Base-by-base conservation (phyloP, 2,888 invertebrate genomes). In the Drosophila kanekoi region DNA sequence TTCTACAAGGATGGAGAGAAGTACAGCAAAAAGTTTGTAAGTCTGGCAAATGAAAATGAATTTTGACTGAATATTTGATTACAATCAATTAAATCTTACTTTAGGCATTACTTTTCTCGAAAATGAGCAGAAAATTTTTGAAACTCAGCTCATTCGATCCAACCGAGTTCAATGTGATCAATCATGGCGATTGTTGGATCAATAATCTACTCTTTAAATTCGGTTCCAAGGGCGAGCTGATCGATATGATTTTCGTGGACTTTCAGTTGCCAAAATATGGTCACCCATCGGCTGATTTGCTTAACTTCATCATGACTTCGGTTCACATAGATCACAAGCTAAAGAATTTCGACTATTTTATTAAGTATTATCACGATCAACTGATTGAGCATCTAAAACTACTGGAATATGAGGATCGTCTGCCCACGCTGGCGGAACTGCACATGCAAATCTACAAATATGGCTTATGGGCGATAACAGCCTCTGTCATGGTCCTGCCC, bases 151-250 rank as follows among this genome's bases (percentile, higher is more conserved):
- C 53, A 9, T 41, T 57, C 3, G 77, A 90, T 72, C 79, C 77
- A 0, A 44, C 35, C 5, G 86, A 87, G 3, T 91, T 91, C 13
- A 89, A 85, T 79, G 91, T 90, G 0, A 69, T 92, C 0, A 89
- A 86, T 64, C 91, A 92, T 62, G 91, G 92, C 0, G 90, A 90
- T 59, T 85, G 87, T 23, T 90, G 91, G 91, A 77, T 80, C 11
- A 90, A 91, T 35, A 91, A 91, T 60, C 60, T 91, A 10, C 86
- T 91, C 33, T 92, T 92, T 11, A 86, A 90, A 49, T 72, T 87
- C 35, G 74, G 69, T 6, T 32, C 66, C 2, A 71, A 84, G 11
- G 89, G 84, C 0, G 76, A 83, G n/a, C 32, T 85, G 6, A 48
- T 72, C 1, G 90, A 92, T 35, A 58, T 89, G 10, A 48, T 86